These are phyloP conservation scores for Cepaea hortensis DNA, from an alignment of 2,888 invertebrate species.

Conservation along the genomic window DNA sequence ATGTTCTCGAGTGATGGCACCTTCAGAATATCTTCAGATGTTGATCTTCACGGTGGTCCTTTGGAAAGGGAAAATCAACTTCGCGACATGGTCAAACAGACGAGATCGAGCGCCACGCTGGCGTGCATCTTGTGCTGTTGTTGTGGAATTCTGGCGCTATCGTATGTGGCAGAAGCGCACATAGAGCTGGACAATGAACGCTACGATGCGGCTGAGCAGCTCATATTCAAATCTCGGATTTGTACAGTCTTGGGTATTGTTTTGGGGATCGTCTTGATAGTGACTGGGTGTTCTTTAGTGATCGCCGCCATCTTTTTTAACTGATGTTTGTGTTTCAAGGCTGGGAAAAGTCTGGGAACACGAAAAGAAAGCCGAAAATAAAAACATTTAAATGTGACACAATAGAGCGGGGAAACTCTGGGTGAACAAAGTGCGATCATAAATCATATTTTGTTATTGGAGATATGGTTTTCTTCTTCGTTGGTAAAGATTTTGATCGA, in stretches of 20 bases:
- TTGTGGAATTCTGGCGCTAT: neutral
- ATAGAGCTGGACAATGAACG: neutral
- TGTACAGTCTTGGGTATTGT: neutral
- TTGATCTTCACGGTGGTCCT: neutral
- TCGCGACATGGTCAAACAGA: neutral
- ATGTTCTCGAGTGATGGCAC: neutral
- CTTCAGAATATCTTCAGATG: neutral
- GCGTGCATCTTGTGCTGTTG: neutral
- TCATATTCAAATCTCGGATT: neutral
- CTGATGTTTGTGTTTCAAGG: neutral
- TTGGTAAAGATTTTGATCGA: too few relatives aligned
- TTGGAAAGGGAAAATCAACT: neutral
- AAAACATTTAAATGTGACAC: too few relatives aligned
- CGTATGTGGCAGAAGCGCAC: neutral
- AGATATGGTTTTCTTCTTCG: too few relatives aligned
- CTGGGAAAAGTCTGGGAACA: too few relatives aligned
- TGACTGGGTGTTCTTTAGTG: neutral
- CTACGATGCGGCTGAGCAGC: neutral
- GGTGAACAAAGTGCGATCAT: too few relatives aligned
- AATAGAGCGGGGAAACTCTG: too few relatives aligned
- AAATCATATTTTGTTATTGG: too few relatives aligned
- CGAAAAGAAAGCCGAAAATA: too few relatives aligned
- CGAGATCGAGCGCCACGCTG: neutral
- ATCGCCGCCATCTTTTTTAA: neutral
- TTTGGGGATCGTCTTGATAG: neutral